Percentiles rank a stretch among this genome's conserved stretches.
phyloP scores from a whole-genome alignment of 2,113 vertebrate species.

The Columba livia region DNA sequence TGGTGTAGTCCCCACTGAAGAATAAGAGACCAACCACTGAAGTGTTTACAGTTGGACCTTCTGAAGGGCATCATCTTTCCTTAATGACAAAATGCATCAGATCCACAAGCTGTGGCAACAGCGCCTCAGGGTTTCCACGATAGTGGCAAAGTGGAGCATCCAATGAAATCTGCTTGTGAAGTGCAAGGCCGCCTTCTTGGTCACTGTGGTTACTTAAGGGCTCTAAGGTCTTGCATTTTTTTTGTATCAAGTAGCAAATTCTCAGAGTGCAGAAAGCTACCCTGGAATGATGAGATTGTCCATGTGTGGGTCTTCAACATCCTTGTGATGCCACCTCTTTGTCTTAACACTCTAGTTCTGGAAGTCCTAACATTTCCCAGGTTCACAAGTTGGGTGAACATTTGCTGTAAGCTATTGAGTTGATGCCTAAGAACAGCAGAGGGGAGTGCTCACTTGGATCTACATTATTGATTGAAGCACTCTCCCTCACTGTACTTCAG shows the following conservation, averaged over 20 bases:
- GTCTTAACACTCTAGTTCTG: background rate
- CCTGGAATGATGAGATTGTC: background rate
- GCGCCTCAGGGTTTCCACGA: background rate
- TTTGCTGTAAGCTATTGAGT: constrained; percentile 1
- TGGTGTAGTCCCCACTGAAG: background rate
- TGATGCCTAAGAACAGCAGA: background rate
- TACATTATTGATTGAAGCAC: constrained; percentile 30
- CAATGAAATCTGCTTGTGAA: background rate
- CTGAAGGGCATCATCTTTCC: background rate
- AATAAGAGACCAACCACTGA: background rate
- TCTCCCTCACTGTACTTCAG: constrained; percentile 51
- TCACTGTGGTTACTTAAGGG: background rate
- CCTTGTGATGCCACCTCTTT: background rate
- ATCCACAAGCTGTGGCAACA: background rate
- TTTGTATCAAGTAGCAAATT: background rate
- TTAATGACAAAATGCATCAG: background rate
- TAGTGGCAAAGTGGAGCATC: background rate
- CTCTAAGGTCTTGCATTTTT: background rate
- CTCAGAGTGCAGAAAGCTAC: background rate
- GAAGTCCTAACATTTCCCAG: background rate
- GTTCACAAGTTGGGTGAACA: background rate
- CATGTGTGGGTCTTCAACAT: background rate
- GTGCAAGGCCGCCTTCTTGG: background rate
- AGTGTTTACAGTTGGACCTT: background rate
- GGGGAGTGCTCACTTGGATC: background rate